Evolutionary conservation across 2,113 vertebrate genomes (phyloP).

Genomic region (Carassius auratus): DNA sequence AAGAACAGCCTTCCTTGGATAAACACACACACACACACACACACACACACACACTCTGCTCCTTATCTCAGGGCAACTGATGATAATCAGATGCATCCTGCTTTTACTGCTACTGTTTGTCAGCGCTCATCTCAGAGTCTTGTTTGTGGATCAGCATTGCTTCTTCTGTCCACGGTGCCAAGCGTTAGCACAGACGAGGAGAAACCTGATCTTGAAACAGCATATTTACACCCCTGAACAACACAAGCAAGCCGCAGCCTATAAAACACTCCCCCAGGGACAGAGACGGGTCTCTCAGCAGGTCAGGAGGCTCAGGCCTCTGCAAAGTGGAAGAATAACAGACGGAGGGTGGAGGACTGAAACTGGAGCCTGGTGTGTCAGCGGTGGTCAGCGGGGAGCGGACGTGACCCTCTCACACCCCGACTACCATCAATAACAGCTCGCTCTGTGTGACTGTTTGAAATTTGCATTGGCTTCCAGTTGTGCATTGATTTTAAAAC

Average conservation of each 20-base stretch:
- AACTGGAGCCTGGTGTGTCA: conserved; percentile 87
- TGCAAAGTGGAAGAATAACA: conserved; percentile 90
- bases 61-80: conserved; percentile 73
- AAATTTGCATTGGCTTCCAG: too few species aligned
- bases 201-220: conserved; percentile 42
- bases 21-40: conserved; percentile 9
- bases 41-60: conserved; percentile 6
- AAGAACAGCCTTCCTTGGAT: conserved; percentile 61
- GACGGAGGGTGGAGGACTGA: conserved; percentile 70
- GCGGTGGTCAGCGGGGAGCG: conserved; percentile 80
- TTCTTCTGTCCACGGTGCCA: background rate
- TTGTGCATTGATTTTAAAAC: too few species aligned
- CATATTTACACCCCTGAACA: conserved; percentile 41
- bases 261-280: conserved; percentile 82
- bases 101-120: conserved; percentile 22
- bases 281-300: conserved; percentile 73
- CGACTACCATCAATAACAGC: conserved; percentile 72
- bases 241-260: conserved; percentile 66
- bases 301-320: conserved; percentile 83
- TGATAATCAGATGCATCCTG: conserved; percentile 25
- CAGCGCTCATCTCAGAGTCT: background rate
- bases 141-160: conserved; percentile 5
- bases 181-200: conserved; percentile 5
- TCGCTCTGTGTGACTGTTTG: conserved; percentile 17
- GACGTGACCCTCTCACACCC: conserved; percentile 65